Conservation (phyloP, 1,140 invertebrate species). For the Cydia fagiglandana region DNA sequence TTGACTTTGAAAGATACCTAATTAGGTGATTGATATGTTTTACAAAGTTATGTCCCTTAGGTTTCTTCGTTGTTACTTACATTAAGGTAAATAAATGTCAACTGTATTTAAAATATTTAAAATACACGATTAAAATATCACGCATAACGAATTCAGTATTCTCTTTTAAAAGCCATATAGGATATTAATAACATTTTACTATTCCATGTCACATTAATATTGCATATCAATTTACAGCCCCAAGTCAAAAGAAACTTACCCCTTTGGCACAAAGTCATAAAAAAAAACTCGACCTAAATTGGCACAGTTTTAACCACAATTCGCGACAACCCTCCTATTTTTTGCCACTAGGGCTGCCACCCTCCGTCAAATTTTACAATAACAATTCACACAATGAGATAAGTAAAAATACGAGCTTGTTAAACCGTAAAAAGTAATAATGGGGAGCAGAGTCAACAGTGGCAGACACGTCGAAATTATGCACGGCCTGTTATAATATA, state of each 20-base stretch:
- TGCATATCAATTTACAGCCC: neutral
- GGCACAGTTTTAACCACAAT: slow-evolving; percentile 33
- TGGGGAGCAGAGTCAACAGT: slow-evolving; percentile 72
- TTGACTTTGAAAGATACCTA: no score
- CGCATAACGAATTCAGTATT: neutral
- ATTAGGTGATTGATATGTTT: no score
- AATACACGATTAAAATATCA: slow-evolving; percentile 2
- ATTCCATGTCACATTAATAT: slow-evolving; percentile 5
- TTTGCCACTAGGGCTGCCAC: slow-evolving; percentile 44
- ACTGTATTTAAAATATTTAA: neutral
- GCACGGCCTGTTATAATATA: slow-evolving; percentile 41
- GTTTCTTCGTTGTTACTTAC: no score
- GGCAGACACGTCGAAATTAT: slow-evolving; percentile 53
- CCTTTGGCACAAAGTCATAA: neutral
- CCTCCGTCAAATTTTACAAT: slow-evolving; percentile 62
- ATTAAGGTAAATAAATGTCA: neutral
- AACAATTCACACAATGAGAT: slow-evolving; percentile 73
- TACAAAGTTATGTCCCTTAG: no score
- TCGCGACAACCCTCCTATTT: slow-evolving; percentile 19
- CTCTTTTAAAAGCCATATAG: neutral
- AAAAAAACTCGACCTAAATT: slow-evolving; percentile 20
- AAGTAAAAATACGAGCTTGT: slow-evolving; percentile 77
- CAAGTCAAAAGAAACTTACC: neutral
- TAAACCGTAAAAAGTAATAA: slow-evolving; percentile 78
- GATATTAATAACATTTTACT: neutral